phyloP scores from a whole-genome alignment of 2,797 vertebrate species.

The Enteromius mattozi region DNA sequence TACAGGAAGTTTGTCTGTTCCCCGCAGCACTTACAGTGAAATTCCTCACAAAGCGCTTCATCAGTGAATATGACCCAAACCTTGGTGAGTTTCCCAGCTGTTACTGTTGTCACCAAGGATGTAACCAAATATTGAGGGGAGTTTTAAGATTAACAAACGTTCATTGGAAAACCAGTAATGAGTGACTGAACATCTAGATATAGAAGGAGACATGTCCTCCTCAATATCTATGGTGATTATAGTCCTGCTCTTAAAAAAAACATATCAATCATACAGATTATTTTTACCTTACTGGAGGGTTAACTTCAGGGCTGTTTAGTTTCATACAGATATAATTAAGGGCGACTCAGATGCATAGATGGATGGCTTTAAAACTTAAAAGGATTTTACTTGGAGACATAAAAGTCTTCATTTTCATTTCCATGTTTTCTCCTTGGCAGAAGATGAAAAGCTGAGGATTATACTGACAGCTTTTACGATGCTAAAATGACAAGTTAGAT shows the following conservation, averaged over 20 bases:
- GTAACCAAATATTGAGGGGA: conserved; percentile 5
- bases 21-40: conserved; percentile 89
- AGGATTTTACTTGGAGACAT: not conserved
- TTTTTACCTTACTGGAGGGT: not conserved
- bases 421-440: not conserved
- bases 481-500: not conserved
- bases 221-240: not conserved
- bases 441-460: conserved; percentile 19
- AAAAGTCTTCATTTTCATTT: not conserved
- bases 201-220: not conserved
- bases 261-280: not conserved
- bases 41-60: conserved; percentile 94
- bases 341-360: not conserved
- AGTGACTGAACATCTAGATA: not conserved
- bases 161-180: not conserved
- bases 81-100: conserved; percentile 80
- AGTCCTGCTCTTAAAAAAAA: not conserved
- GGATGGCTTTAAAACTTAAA: not conserved
- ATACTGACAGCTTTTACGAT: not conserved
- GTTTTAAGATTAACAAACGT: not conserved
- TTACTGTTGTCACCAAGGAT: conserved; percentile 16
- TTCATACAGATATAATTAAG: not conserved
- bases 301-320: not conserved
- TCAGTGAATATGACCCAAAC: conserved; percentile 89
- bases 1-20: conserved; percentile 55